These are phyloP conservation scores for Chlorops oryzae DNA, from an alignment of 1,140 invertebrate genomes.

Conservation along the genomic window DNA sequence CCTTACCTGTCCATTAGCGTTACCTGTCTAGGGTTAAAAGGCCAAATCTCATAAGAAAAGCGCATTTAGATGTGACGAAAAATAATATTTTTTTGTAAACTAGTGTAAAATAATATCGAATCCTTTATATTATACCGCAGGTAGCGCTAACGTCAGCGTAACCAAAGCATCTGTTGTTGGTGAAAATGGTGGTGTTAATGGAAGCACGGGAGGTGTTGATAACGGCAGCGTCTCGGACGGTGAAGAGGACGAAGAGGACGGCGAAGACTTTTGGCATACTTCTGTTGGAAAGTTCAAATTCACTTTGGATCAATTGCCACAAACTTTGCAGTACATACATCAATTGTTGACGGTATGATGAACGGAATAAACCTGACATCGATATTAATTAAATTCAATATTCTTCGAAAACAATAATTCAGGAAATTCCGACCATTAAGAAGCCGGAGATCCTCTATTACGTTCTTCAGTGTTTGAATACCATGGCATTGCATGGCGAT, in stretches of 20 bases:
- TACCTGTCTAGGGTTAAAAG: too few species aligned
- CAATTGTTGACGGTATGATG: slow-evolving; percentile 72
- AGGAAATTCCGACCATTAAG: slow-evolving; percentile 71
- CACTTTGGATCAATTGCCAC: slow-evolving; percentile 82
- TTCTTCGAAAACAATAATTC: slow-evolving; percentile 46
- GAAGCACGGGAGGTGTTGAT: slow-evolving; percentile 24
- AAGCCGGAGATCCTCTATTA: slow-evolving; percentile 92
- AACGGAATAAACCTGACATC: background rate
- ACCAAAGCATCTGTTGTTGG: slow-evolving; percentile 50
- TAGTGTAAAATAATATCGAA: too few species aligned
- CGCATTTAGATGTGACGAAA: too few species aligned
- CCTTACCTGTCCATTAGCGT: too few species aligned
- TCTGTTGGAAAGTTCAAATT: slow-evolving; percentile 89
- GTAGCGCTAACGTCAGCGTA: slow-evolving; percentile 42
- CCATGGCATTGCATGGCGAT: slow-evolving; percentile 89
- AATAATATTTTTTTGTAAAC: too few species aligned
- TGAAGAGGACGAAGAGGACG: slow-evolving; percentile 63
- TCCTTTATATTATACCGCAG: too few species aligned
- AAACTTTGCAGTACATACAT: slow-evolving; percentile 88
- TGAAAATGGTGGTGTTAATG: slow-evolving; percentile 36
- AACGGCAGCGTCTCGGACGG: slow-evolving; percentile 62
- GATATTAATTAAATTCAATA: slow-evolving; percentile 1
- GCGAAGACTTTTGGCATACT: slow-evolving; percentile 83
- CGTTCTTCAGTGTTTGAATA: slow-evolving; percentile 84
- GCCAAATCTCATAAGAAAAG: too few species aligned